Evolutionary conservation across 1,140 invertebrate genomes (phyloP).

Genomic region (Drosophila teissieri): DNA sequence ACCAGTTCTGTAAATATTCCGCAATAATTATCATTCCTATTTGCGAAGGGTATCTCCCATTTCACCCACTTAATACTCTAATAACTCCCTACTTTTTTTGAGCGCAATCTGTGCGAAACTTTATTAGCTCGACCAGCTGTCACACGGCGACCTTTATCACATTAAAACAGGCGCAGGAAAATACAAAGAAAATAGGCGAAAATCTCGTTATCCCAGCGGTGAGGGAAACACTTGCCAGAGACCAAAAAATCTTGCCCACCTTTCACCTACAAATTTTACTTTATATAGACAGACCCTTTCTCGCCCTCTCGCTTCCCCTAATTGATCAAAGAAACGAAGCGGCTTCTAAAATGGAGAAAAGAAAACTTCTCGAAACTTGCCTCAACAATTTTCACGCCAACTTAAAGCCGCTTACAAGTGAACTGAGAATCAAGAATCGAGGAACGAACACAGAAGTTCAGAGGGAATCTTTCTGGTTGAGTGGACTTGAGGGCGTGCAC

Average conservation of each 20-base stretch:
- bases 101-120: constrained; percentile 51
- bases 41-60: constrained; percentile 7
- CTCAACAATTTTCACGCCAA: constrained; percentile 74
- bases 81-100: constrained; percentile 7
- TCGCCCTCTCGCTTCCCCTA: constrained; percentile 13
- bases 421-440: constrained; percentile 25
- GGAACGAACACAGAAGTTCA: constrained; percentile 38
- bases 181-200: constrained; percentile 15
- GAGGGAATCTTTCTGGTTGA: constrained; percentile 47
- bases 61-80: neutral
- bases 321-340: constrained; percentile 66
- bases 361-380: constrained; percentile 65
- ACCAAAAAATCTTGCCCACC: constrained; percentile 11
- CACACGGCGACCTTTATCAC: constrained; percentile 70
- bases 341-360: constrained; percentile 25
- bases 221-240: constrained; percentile 17
- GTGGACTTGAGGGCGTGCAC: constrained; percentile 40
- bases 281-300: constrained; percentile 11
- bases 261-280: neutral
- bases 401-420: constrained; percentile 70
- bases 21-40: neutral
- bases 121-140: constrained; percentile 69
- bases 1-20: too few species aligned
- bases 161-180: constrained; percentile 35
- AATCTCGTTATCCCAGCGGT: constrained; percentile 61